phyloP scores from a whole-genome alignment of 2,888 invertebrate species.

The Creontiades dilutus region DNA sequence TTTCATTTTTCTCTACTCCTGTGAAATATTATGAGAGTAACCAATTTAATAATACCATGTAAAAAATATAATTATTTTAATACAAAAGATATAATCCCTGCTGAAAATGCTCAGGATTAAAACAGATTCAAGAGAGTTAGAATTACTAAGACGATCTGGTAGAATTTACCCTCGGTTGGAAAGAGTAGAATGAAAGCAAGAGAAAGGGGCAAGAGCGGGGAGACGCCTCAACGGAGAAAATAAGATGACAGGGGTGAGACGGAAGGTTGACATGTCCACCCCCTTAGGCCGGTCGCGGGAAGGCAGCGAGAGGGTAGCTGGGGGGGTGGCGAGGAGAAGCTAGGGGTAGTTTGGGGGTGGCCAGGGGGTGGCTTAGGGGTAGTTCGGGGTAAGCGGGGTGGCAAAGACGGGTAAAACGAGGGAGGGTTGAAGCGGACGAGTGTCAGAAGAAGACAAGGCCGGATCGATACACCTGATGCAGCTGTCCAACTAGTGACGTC shows the following conservation, averaged over 20 bases:
- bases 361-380: not conserved
- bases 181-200: not conserved
- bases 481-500: slow-evolving; percentile 71
- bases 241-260: slow-evolving; percentile 62
- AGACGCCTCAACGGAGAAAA: slow-evolving; percentile 24
- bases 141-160: too few species aligned
- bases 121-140: too few species aligned
- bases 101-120: too few species aligned
- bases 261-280: slow-evolving; percentile 55
- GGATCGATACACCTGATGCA: slow-evolving; percentile 72
- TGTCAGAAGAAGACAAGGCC: slow-evolving; percentile 67
- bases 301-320: not conserved
- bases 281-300: not conserved
- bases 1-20: too few species aligned
- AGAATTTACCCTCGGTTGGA: not conserved
- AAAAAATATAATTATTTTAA: too few species aligned
- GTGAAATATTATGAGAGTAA: too few species aligned
- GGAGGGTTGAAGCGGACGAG: slow-evolving; percentile 56
- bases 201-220: not conserved
- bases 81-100: too few species aligned
- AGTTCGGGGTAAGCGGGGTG: not conserved
- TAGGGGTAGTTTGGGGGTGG: not conserved
- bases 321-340: too few species aligned
- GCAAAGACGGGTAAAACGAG: not conserved
- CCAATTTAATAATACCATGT: too few species aligned